Evolutionary conservation across 2,888 invertebrate species (phyloP), one percentile per base, ranked within the genome.

Genomic region (Nomada fucata): DNA sequence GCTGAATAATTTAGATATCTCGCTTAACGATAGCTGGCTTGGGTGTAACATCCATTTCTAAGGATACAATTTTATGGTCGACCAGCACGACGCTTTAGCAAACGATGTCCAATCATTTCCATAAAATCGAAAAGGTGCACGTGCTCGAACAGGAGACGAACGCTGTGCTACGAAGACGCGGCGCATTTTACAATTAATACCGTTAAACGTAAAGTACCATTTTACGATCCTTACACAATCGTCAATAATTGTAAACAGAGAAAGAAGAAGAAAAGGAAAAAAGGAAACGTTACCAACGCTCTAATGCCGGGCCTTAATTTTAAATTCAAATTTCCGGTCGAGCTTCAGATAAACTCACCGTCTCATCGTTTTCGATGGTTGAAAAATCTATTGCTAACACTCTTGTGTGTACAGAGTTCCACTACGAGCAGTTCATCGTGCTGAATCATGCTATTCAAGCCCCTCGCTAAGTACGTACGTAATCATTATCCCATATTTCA

Each of bases 261-360:
- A 36, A 36, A 36, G 36, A 36, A 7, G 1, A 5, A 36, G 36
- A 36, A 7, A 36, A 36, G 36, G 7, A 36, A 7, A 47, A 36
- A 47, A 1, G 15, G 9, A 2, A 7, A 65, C 57, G 11, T 23
- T 50, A 23, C 47, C 47, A 73, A 1, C 13, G 10, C 13, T 15
- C 57, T 20, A 7, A 15, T 2, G 5, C 9, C 0, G 0, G 29
- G 29, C 5, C 4, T 18, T 50, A 1, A 47, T 65, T 73, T 74
- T 74, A 59, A 67, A 59, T 74, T 67, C n/a, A 42, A 74, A 74
- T 67, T 50, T 29, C 4, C 36, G 47, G 18, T 3, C 20, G 15
- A 59, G 20, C 18, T 23, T 7, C 59, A 26, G 11, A 15, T 60
- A 67, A 60, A 42, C 50, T 73, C 47, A 20, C 9, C 36, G 4